Evolutionary conservation across 2,797 vertebrate species (phyloP), one percentile per base, ranked within the genome.

Genomic region (Epinephelus awoara): DNA sequence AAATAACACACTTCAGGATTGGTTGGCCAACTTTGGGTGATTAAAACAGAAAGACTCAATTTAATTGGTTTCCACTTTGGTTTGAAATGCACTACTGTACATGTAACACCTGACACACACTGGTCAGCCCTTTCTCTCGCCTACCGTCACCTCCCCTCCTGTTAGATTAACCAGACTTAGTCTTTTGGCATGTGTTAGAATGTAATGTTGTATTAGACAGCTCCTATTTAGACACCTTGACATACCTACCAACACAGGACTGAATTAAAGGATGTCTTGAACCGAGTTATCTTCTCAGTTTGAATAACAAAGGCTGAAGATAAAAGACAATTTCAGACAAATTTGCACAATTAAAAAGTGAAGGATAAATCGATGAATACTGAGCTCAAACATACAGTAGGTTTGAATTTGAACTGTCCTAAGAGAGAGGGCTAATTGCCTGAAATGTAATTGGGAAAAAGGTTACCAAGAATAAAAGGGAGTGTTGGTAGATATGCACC

Each of bases 401-500:
- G 11, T 58, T 63, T 54, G 38, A 57, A 34, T 8, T 34, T 21
- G 10, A 63, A 19, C 6, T 25, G 19, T 44, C 49, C 7, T 12
- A 49, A 61, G 57, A 47, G 46, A 64, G 11, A 55, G 0, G 3
- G 40, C 27, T 29, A 10, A 46, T 38, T 55, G 12, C 19, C 29
- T 55, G 55, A 77, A 72, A 63, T 55, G 49, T 44, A 57, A 50
- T 5, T 29, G 40, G 15, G 4, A 21, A 54, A 68, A 50, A 56
- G 6, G 21, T 46, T 25, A 3, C n/a, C 13, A 38, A 44, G 23
- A 67, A 52, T 11, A 38, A 68, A 57, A 61, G 19, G n/a, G 50
- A 67, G 88, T 90, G 92, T 94, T 93, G 93, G 90, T 91, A 92
- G 90, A 89, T 92, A 90, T 93, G 80, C 69, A 84, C 56, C 77